phyloP scores from a whole-genome alignment of 2,797 vertebrate species.

The Melanogrammus aeglefinus region DNA sequence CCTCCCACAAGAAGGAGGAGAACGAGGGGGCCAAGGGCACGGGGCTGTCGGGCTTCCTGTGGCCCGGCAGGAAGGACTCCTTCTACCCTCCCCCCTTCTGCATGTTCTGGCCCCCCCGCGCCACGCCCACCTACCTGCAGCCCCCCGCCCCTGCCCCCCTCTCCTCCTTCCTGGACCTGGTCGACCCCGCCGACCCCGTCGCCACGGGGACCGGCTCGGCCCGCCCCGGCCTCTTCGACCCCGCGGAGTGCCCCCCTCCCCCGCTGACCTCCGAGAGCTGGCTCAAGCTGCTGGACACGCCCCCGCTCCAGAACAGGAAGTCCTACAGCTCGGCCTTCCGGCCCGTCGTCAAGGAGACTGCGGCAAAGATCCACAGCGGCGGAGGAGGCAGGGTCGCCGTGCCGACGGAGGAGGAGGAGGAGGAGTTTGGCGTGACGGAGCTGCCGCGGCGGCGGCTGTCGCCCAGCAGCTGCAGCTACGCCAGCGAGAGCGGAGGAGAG shows the following conservation, averaged over 20 bases:
- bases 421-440: slow-evolving; percentile 42
- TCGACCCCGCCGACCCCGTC: slow-evolving; percentile 73
- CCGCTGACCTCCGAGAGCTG: slow-evolving; percentile 74
- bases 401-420: slow-evolving; percentile 47
- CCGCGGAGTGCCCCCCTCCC: slow-evolving; percentile 65
- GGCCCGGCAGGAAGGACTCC: slow-evolving; percentile 89
- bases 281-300: slow-evolving; percentile 77
- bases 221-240: slow-evolving; percentile 77
- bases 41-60: slow-evolving; percentile 86
- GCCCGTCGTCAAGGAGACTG: slow-evolving; percentile 87
- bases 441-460: slow-evolving; percentile 66
- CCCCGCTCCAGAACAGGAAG: slow-evolving; percentile 71
- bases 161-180: slow-evolving; percentile 85
- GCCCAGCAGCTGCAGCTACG: slow-evolving; percentile 84
- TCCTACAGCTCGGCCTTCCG: slow-evolving; percentile 92
- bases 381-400: slow-evolving; percentile 32
- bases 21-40: slow-evolving; percentile 66
- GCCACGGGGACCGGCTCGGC: slow-evolving; percentile 51
- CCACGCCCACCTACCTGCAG: slow-evolving; percentile 92
- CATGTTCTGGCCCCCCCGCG: slow-evolving; percentile 95
- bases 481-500: slow-evolving; percentile 81
- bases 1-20: slow-evolving; percentile 93
- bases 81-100: slow-evolving; percentile 96
- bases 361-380: slow-evolving; percentile 86
- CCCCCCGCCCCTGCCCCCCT: slow-evolving; percentile 83